Base-by-base conservation (phyloP, 2,888 invertebrate genomes). In the Chymomyza fuscimana region DNA sequence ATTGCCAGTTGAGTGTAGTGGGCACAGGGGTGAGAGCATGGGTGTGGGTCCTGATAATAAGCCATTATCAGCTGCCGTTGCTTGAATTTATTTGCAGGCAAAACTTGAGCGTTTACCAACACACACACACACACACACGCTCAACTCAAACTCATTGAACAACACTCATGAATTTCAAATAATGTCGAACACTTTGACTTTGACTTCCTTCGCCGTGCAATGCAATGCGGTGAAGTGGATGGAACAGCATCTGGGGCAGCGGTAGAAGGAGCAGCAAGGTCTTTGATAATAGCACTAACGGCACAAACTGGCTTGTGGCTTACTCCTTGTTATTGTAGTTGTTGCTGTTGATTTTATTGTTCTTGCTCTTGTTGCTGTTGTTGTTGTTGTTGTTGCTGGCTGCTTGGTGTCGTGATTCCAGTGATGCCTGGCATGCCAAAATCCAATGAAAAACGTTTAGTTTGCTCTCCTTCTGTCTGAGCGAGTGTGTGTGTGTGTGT, bases 181-280 rank as follows among this genome's bases (percentile, higher is more conserved):
- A 86, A 84, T 86, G 81, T 86, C 80, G 81, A 87, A 86, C 87
- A 86, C 87, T 87, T 87, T 87, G 87, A 82, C 87, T 87, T 80
- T 78, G 85, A 82, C 82, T 82, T 79, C 78, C 67, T 71, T 2
- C 19, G 76, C 78, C 73, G 66, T 81, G 77, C 80, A 82, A 78
- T 82, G 82, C 78, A 69, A 81, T 82, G 80, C 79, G 81, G 74
- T 58, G 9, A 15, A 32, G 12, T 54, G 54, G 77, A 64, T 29
- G 67, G 25, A 25, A 25, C 32, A 32, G 32, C 5, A 32, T 7
- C 32, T 32, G 32, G 5, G 9, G 32, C 32, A 32, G 32, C 5
- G 9, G 32, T 5, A 4, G 32, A 32, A 32, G 32, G 4, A 32
- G 32, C 32, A 32, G 70, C 40, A 46, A 73, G 76, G 69, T 66